Evolutionary conservation across 1,140 invertebrate species (phyloP).

Genomic region (Drosophila aff.): DNA sequence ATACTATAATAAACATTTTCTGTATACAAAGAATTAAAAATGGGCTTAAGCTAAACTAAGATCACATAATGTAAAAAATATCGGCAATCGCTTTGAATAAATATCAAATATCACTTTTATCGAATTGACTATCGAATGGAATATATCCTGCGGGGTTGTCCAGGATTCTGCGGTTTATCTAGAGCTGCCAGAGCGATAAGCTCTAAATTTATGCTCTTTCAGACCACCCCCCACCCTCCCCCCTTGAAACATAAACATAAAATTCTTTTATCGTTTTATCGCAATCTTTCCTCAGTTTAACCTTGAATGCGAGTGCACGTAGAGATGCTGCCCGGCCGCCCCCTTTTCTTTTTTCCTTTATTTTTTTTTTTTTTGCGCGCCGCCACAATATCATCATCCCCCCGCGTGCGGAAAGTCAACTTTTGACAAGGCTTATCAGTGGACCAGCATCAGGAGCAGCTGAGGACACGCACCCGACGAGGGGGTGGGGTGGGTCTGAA

Average conservation of each 20-base stretch:
- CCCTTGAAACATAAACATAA: conserved; percentile 42
- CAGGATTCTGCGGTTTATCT: conserved; percentile 35
- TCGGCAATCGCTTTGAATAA: neutral
- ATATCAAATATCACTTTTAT: conserved; percentile 29
- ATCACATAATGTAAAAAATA: neutral
- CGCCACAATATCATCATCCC: conserved; percentile 17
- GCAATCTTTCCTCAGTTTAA: conserved; percentile 70
- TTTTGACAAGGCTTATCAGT: conserved; percentile 63
- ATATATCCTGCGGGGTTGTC: neutral
- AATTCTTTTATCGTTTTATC: conserved; percentile 53
- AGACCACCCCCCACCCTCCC: neutral
- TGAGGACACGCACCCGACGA: conserved; percentile 37
- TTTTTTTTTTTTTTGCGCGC: conserved; percentile 1
- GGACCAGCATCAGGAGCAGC: conserved; percentile 51
- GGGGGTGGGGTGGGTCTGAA: neutral
- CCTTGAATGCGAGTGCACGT: conserved; percentile 78
- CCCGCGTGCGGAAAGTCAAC: conserved; percentile 46
- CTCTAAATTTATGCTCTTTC: conserved; percentile 38
- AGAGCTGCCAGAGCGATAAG: conserved; percentile 52
- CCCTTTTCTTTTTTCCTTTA: neutral
- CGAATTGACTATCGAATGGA: conserved; percentile 15
- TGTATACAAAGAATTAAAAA: neutral
- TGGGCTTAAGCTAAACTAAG: neutral
- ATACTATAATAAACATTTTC: neutral
- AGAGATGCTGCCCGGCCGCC: conserved; percentile 9